Evolutionary conservation across 2,888 invertebrate species (phyloP).

Genomic region (Heteromurus nitidus): DNA sequence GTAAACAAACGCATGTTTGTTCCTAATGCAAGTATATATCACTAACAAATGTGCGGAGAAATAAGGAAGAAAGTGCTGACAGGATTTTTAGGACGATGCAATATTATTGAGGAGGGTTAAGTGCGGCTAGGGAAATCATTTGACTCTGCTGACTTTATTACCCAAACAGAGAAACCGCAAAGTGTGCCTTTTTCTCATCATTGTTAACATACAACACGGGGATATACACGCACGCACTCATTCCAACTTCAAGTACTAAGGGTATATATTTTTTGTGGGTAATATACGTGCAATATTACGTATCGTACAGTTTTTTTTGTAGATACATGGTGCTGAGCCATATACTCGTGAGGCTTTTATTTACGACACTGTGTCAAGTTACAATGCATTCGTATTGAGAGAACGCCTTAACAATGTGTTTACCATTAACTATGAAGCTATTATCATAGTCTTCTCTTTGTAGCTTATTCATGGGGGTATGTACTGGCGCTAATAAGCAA

Average conservation of each 20-base stretch:
- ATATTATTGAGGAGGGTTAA: conserved; percentile 60
- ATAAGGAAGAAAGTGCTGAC: conserved; percentile 59
- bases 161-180: conserved; percentile 60
- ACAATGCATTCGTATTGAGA: conserved; percentile 27
- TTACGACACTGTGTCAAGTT: conserved; percentile 60
- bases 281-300: neutral
- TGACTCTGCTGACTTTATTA: conserved; percentile 64
- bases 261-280: neutral
- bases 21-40: neutral
- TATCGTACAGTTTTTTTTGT: conserved; percentile 21
- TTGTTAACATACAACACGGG: conserved; percentile 4
- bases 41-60: neutral
- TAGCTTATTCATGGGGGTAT: neutral
- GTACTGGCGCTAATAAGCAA: neutral
- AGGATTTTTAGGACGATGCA: conserved; percentile 56
- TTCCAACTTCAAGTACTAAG: too few species aligned
- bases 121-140: conserved; percentile 64
- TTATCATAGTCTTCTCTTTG: conserved; percentile 41
- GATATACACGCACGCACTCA: neutral
- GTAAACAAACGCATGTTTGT: neutral
- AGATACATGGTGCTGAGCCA: conserved; percentile 19
- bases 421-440: conserved; percentile 40
- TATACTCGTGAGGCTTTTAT: conserved; percentile 51
- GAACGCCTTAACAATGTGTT: conserved; percentile 25
- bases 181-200: conserved; percentile 56